These are phyloP conservation scores for Kuschelorhynchus macadamiae DNA, from an alignment of 2,888 invertebrate genomes.

Conservation along the genomic window DNA sequence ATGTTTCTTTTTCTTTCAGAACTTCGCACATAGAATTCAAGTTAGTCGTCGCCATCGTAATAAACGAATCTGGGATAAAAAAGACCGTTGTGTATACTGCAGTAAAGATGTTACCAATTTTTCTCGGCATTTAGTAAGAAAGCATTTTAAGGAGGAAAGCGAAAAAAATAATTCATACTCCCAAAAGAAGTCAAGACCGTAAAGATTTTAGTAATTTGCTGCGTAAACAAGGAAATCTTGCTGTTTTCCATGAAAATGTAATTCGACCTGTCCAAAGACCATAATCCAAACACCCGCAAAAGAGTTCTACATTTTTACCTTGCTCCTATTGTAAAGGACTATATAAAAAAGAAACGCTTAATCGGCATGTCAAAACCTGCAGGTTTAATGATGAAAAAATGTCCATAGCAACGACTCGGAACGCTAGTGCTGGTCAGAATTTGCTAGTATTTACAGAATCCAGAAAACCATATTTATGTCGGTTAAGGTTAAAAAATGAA, in stretches of 20 bases:
- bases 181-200: constrained; percentile 44
- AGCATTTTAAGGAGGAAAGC: constrained; percentile 46
- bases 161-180: constrained; percentile 45
- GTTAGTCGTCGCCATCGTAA: constrained; percentile 42
- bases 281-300: background rate
- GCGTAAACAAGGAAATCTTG: constrained; percentile 51
- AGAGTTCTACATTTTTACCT: constrained; percentile 34
- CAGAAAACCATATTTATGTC: constrained; percentile 43
- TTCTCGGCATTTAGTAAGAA: constrained; percentile 51
- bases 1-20: too few relatives aligned
- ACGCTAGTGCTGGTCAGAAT: constrained; percentile 47
- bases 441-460: constrained; percentile 49
- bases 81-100: constrained; percentile 51
- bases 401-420: constrained; percentile 13
- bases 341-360: constrained; percentile 42
- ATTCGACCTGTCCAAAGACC: constrained; percentile 53
- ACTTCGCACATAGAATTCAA: constrained; percentile 10
- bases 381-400: constrained; percentile 31
- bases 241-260: constrained; percentile 41
- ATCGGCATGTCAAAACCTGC: constrained; percentile 47
- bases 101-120: constrained; percentile 52
- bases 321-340: constrained; percentile 53
- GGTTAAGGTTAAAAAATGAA: constrained; percentile 51
- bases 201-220: constrained; percentile 43
- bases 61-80: constrained; percentile 51